Evolutionary conservation across 2,888 invertebrate species (phyloP), one percentile per base, ranked within the genome.

Genomic region (Hydroisotoma schaefferi): DNA sequence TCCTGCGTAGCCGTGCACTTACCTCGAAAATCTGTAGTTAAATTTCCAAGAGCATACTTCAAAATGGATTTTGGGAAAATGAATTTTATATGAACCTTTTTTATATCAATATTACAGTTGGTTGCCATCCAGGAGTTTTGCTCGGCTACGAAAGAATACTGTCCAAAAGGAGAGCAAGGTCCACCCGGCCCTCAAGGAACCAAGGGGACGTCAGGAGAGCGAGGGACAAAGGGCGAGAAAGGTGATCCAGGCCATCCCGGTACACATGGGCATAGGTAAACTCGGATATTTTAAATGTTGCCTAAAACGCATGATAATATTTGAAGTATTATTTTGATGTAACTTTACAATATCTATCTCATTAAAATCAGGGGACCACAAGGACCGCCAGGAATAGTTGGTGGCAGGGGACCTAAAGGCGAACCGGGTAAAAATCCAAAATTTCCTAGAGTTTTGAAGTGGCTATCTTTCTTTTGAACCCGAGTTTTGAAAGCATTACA

Each of bases 71-170:
- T n/a, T n/a, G n/a, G n/a, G n/a, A n/a, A n/a, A n/a, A n/a, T n/a
- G n/a, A n/a, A n/a, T n/a, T n/a, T n/a, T n/a, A n/a, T n/a, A n/a
- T n/a, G n/a, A n/a, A n/a, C n/a, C n/a, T n/a, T n/a, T n/a, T n/a
- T n/a, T n/a, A n/a, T n/a, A n/a, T n/a, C n/a, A n/a, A n/a, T n/a
- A n/a, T 81, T 81, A 20, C 78, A 90, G 90, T 84, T 88, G 74
- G 86, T 87, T 74, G 87, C 88, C 1, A 86, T 92, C 54, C 87
- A 90, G 75, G 88, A 87, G 1, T 89, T 90, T 75, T 92, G 92
- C 75, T 86, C 86, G 73, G 87, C 88, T 8, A 87, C 90, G 0
- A 86, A 87, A 74, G 87, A 88, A 58, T 88, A 88, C 75, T 92
- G 91, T 72, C 87, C 88, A 0, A 82, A 84, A 0, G 83, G 85